Percentiles rank a stretch among this genome's conserved stretches.
Evolutionary conservation across 2,888 invertebrate genomes (phyloP).

Genomic region (Nomada lathburiana): DNA sequence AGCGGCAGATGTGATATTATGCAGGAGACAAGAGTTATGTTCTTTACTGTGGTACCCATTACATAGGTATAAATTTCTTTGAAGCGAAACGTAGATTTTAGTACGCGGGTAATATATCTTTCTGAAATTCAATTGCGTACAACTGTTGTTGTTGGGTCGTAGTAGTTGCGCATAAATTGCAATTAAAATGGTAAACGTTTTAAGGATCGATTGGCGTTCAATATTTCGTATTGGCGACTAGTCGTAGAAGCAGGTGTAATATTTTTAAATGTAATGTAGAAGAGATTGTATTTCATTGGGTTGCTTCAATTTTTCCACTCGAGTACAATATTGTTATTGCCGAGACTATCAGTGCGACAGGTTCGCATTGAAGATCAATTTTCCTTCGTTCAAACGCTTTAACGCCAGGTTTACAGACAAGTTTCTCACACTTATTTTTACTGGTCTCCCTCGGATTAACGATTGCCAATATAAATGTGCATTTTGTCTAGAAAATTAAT

Average conservation of each 20-base stretch:
- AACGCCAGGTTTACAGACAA: no score
- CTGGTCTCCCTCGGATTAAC: no score
- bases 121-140: background rate
- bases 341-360: background rate
- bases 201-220: background rate
- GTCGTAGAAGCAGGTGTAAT: background rate
- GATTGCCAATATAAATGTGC: no score
- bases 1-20: no score
- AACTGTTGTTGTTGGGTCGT: background rate
- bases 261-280: constrained; percentile 5
- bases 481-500: no score
- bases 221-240: background rate
- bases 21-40: no score
- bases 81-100: background rate
- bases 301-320: background rate
- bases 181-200: background rate
- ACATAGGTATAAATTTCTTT: no score
- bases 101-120: background rate
- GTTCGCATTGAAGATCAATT: no score
- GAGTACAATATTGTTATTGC: background rate
- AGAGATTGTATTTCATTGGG: constrained; percentile 16
- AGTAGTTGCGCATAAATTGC: background rate
- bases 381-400: no score
- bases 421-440: no score
- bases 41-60: no score